Percentiles rank a stretch among this genome's conserved stretches.
phyloP scores from a whole-genome alignment of 64 coral and sea anemone species.

The Actinia equina region DNA sequence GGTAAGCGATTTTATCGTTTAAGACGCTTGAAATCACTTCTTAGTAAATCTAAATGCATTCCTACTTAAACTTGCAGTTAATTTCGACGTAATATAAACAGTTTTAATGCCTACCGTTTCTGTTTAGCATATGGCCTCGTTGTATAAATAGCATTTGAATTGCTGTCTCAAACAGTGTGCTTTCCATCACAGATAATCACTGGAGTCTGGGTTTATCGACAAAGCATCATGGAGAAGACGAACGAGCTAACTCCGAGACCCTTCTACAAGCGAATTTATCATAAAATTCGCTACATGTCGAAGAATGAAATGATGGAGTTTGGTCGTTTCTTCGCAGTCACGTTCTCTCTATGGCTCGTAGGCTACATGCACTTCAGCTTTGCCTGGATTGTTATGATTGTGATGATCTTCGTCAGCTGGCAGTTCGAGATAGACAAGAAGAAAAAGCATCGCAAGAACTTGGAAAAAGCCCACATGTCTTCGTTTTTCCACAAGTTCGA shows the following conservation, averaged over 20 bases:
- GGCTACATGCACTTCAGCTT: slow-evolving; percentile 80
- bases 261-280: slow-evolving; percentile 46
- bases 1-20: not conserved
- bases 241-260: slow-evolving; percentile 2
- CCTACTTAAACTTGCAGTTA: not conserved
- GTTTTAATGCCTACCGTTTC: not conserved
- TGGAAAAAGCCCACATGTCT: slow-evolving; percentile 50
- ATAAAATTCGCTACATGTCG: slow-evolving; percentile 41
- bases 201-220: not conserved
- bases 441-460: slow-evolving; percentile 48
- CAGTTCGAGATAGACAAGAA: slow-evolving; percentile 60
- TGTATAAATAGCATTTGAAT: not conserved
- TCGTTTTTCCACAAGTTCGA: slow-evolving; percentile 65
- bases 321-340: slow-evolving; percentile 25
- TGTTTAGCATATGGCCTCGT: not conserved
- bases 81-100: not conserved
- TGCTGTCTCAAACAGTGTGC: not conserved
- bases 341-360: slow-evolving; percentile 48
- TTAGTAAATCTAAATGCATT: not conserved
- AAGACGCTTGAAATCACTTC: not conserved
- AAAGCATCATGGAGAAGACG: not conserved
- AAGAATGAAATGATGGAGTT: slow-evolving; percentile 39
- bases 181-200: not conserved
- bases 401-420: slow-evolving; percentile 74
- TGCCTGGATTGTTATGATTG: slow-evolving; percentile 78